Evolutionary conservation across 2,797 vertebrate species (phyloP), one percentile per base, ranked within the genome.

Genomic region (Trematomus bernacchii): DNA sequence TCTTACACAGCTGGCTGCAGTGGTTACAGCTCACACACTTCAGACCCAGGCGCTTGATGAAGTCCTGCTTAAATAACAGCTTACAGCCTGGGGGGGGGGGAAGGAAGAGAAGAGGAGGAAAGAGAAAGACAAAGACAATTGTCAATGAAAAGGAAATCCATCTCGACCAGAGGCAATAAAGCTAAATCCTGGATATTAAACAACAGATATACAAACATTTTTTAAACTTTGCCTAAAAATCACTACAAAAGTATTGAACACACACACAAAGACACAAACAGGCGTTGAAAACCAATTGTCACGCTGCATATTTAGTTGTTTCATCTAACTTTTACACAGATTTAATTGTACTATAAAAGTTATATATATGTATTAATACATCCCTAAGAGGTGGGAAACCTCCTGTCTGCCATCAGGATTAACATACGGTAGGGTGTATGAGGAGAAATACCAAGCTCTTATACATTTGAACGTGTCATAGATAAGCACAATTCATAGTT

Each of bases 21-120:
- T 99, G 97, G 95, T 99, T 99, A 91, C 98, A 99, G 87, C 96
- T 98, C 83, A 99, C 98, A 85, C 98, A 99, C 93, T 98, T 98
- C 85, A 99, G 92, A 74, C 98, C 98, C 92, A 99, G 93, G 59
- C 96, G 96, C 79, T 94, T 96, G 91, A 96, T 96, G 87, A 99
- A 99, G 87, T 99, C 98, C 93, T 99, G 97, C 95, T 99, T 99
- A 91, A 96, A 99, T 65, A 99, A 93, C 76, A 99, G 94, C 93
- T 99, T 99, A 88, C 98, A 99, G 71, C 98, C 98, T 99, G 94
- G 76, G 1, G 8, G 76, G 1, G 8, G 16, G 3, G 12, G 21
- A 2, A 54, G 19, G 23, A 1, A 13, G 2, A 14, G 6, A 33
- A 64, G 12, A 55, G 4, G 4, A 40, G 1, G 1, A 46, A 43